phyloP scores from a whole-genome alignment of 2,888 invertebrate species.

The Holacanthella duospinosa region DNA sequence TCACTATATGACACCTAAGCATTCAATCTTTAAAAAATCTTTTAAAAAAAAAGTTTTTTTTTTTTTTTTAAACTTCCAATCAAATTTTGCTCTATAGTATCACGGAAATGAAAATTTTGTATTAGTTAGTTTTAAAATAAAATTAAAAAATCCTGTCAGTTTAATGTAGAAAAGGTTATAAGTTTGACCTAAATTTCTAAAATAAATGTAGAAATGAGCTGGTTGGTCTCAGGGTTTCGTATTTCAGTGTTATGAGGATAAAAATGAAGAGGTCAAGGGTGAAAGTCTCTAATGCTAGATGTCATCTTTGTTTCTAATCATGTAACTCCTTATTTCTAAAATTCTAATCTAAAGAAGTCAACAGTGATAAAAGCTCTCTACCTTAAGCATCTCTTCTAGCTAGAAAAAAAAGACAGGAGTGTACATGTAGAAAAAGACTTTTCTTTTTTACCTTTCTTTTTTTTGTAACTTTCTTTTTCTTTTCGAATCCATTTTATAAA shows the following conservation, averaged over 20 bases:
- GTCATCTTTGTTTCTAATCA: not conserved
- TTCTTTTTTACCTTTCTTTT: not conserved
- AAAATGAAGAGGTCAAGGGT: not conserved
- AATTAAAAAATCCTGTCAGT: no score
- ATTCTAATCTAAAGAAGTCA: not conserved
- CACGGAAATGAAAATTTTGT: no score
- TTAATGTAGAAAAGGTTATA: no score
- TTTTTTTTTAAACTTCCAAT: no score
- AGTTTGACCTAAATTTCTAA: no score
- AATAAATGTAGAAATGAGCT: no score
- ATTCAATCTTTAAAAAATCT: no score
- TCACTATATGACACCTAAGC: no score
- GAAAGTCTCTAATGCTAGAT: no score
- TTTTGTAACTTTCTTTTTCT: not conserved
- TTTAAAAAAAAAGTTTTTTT: no score
- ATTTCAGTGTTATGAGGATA: not conserved
- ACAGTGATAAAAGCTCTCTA: constrained; percentile 2
- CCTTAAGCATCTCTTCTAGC: not conserved
- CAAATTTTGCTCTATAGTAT: no score
- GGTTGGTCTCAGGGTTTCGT: not conserved
- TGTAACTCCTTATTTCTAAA: not conserved
- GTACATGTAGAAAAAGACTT: not conserved
- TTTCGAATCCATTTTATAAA: not conserved
- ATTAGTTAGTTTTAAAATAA: no score
- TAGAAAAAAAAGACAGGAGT: not conserved